These are phyloP conservation scores for Mastomys coucha DNA, from an alignment of 2,113 vertebrate species.

Conservation along the genomic window DNA sequence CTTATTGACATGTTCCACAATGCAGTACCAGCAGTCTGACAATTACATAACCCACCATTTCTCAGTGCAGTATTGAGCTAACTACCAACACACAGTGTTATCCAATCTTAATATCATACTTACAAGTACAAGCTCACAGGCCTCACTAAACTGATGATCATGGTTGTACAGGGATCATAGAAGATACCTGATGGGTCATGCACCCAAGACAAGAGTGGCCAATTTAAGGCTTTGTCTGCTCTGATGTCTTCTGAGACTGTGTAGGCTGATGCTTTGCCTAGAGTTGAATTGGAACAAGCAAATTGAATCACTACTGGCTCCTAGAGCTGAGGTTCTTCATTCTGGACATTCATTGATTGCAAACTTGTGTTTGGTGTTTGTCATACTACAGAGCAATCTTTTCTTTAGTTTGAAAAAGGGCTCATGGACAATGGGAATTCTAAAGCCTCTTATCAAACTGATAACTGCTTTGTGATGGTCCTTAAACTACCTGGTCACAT, in stretches of 20 bases:
- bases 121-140: not conserved
- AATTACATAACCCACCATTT: not conserved
- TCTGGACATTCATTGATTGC: not conserved
- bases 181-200: not conserved
- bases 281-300: slow-evolving; percentile 15
- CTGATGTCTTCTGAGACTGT: not conserved
- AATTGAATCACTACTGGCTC: not conserved
- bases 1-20: not conserved
- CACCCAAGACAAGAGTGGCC: not conserved
- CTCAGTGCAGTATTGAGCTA: not conserved
- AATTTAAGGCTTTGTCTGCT: not conserved
- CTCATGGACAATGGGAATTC: not conserved
- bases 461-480: not conserved
- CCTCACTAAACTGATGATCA: not conserved
- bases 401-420: not conserved
- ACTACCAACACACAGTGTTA: not conserved
- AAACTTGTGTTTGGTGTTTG: not conserved
- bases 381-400: not conserved
- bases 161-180: not conserved
- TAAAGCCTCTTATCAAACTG: not conserved
- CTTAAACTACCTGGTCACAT: not conserved
- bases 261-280: not conserved
- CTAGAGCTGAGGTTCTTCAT: not conserved
- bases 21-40: not conserved
- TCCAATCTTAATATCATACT: not conserved